Evolutionary conservation across 2,888 invertebrate species (phyloP), one percentile per base, ranked within the genome.

Genomic region (Apocheima hispidaria): DNA sequence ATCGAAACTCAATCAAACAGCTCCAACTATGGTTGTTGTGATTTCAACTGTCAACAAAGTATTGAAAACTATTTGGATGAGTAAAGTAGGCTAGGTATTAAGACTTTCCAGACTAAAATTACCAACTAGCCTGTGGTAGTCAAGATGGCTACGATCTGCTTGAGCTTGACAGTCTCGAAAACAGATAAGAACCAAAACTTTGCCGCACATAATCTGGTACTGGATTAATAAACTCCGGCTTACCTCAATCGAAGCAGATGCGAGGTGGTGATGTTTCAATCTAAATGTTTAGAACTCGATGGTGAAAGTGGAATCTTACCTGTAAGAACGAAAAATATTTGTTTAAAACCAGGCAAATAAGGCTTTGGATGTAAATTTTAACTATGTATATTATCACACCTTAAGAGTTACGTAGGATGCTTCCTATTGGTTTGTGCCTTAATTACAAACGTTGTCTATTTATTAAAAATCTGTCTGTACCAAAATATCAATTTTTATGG

Each of bases 301-400:
- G 40, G 14, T 53, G 48, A 53, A 36, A 48, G 40, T 16, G 26
- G 30, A 36, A 40, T 41, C 52, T 62, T 57, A 62, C 62, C 62
- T 62, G 62, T 16, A 50, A 56, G 56, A 26, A 33, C 30, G 28
- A 41, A 33, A 21, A 36, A n/a, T 10, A 35, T 26, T 20, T 18
- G n/a, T n/a, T n/a, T n/a, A n/a, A n/a, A n/a, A n/a, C n/a, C n/a
- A n/a, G n/a, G n/a, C n/a, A n/a, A n/a, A n/a, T n/a, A n/a, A n/a
- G n/a, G n/a, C n/a, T n/a, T n/a, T n/a, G n/a, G n/a, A n/a, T n/a
- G n/a, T n/a, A n/a, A n/a, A n/a, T n/a, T n/a, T n/a, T n/a, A n/a
- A n/a, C n/a, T n/a, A n/a, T n/a, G n/a, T n/a, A n/a, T n/a, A n/a
- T n/a, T n/a, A n/a, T n/a, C n/a, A n/a, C n/a, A n/a, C n/a, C n/a